phyloP scores from a whole-genome alignment of 2,888 invertebrate genomes.

The Cantharis nigra region DNA sequence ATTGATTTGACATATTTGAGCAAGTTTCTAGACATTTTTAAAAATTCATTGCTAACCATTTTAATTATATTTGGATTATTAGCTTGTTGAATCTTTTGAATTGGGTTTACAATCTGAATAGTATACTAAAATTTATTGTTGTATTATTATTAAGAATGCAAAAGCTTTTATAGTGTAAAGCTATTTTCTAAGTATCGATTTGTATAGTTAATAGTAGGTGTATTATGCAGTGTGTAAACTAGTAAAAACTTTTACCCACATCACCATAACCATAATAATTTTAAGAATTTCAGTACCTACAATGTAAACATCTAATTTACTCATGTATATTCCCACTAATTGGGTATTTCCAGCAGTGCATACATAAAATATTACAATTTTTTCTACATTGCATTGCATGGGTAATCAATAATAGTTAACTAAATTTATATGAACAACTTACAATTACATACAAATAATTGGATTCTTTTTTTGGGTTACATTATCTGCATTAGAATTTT shows the following conservation, averaged over 20 bases:
- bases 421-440: background rate
- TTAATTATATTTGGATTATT: background rate
- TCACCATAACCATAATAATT: background rate
- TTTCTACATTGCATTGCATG: background rate
- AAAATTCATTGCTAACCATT: background rate
- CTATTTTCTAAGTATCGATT: background rate
- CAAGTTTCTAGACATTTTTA: background rate
- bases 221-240: background rate
- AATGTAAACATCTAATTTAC: no score
- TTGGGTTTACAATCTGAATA: background rate
- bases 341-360: background rate
- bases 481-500: no score
- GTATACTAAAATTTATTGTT: background rate
- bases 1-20: conserved; percentile 1
- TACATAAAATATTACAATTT: background rate
- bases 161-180: background rate
- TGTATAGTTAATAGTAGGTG: background rate
- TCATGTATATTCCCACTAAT: background rate
- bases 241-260: background rate
- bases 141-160: background rate
- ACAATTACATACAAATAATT: no score
- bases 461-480: no score
- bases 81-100: background rate
- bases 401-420: background rate
- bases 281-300: background rate